These are phyloP conservation scores for Entomobrya proxima DNA, from an alignment of 2,888 invertebrate species.

Conservation along the genomic window DNA sequence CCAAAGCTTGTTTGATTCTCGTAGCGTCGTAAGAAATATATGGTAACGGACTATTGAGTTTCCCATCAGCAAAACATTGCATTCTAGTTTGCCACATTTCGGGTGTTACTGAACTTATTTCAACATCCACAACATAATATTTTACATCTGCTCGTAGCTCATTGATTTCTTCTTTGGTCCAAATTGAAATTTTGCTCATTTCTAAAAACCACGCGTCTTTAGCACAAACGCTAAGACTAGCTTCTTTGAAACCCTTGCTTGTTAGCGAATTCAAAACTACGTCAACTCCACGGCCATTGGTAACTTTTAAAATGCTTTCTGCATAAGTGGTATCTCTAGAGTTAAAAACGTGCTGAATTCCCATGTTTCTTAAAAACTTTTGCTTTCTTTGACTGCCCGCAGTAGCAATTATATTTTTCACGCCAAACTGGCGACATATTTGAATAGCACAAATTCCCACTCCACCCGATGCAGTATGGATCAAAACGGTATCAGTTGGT, in stretches of 20 bases:
- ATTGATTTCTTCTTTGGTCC: slow-evolving; percentile 46
- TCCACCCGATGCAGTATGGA: slow-evolving; percentile 60
- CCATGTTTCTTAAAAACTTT: slow-evolving; percentile 41
- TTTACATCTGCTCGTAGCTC: slow-evolving; percentile 51
- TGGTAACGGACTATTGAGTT: background rate
- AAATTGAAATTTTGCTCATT: slow-evolving; percentile 20
- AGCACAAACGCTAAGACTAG: slow-evolving; percentile 21
- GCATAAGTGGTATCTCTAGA: slow-evolving; percentile 31
- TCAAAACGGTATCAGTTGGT: slow-evolving; percentile 51
- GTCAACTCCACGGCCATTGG: slow-evolving; percentile 44
- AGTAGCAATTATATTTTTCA: slow-evolving; percentile 40
- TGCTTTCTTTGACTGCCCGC: slow-evolving; percentile 53
- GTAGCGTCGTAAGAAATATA: slow-evolving; percentile 27
- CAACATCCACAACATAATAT: slow-evolving; percentile 40
- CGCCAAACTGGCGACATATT: slow-evolving; percentile 39
- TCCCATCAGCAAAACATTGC: background rate
- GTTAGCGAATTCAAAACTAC: slow-evolving; percentile 62
- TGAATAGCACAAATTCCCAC: slow-evolving; percentile 61
- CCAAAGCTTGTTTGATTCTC: slow-evolving; percentile 45
- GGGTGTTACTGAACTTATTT: too few species aligned
- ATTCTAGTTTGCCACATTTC: too few species aligned
- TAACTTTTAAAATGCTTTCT: slow-evolving; percentile 36
- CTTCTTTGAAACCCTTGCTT: slow-evolving; percentile 56
- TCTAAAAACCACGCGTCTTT: slow-evolving; percentile 1
- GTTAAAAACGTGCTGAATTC: slow-evolving; percentile 32